These are phyloP conservation scores for Bruchidius siliquastri DNA, from an alignment of 2,888 invertebrate genomes.

Conservation along the genomic window DNA sequence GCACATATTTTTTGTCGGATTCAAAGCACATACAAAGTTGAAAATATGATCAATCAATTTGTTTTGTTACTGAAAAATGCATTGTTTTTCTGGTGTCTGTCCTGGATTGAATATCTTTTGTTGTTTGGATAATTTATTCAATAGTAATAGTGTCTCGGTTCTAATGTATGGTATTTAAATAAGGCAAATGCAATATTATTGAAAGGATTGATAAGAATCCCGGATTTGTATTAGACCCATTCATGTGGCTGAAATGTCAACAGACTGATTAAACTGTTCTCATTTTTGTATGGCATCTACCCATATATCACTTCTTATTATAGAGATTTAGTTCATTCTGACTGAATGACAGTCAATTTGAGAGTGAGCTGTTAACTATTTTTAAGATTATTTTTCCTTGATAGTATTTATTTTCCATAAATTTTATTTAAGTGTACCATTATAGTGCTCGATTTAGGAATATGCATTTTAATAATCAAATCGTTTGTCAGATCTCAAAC, in stretches of 20 bases:
- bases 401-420: not conserved
- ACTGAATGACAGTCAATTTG: constrained; percentile 10
- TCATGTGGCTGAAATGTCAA: not conserved
- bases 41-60: too few relatives aligned
- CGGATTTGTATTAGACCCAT: not conserved
- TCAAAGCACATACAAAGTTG: too few relatives aligned
- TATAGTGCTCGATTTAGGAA: not conserved
- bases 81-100: too few relatives aligned
- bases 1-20: too few relatives aligned
- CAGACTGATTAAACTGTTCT: not conserved
- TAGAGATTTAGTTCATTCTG: constrained; percentile 5
- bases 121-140: too few relatives aligned
- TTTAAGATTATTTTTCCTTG: constrained; percentile 11
- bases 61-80: too few relatives aligned
- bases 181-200: not conserved
- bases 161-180: not conserved
- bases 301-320: not conserved
- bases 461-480: not conserved
- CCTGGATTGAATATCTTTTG: too few relatives aligned
- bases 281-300: not conserved
- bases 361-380: constrained; percentile 13
- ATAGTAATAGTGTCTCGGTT: not conserved
- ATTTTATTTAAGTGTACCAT: not conserved
- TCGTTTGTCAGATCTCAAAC: not conserved
- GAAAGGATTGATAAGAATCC: not conserved